Percentiles rank a stretch among this genome's conserved stretches.
Evolutionary conservation across 2,797 vertebrate genomes (phyloP).

Genomic region (Scleropages formosus): DNA sequence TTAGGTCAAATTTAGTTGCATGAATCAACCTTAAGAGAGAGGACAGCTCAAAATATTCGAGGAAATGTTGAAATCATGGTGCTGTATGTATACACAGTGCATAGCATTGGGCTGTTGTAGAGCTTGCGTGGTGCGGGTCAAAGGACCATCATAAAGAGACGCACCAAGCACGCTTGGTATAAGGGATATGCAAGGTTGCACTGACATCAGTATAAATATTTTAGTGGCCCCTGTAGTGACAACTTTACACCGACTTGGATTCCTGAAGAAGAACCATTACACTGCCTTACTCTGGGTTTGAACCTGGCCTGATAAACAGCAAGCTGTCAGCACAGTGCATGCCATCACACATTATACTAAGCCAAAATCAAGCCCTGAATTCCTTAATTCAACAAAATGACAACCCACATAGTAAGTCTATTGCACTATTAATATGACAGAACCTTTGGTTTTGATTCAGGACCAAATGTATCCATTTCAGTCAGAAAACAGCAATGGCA

Average conservation of each 20-base stretch:
- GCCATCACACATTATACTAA: neutral
- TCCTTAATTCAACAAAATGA: no score
- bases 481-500: no score
- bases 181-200: neutral
- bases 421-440: no score
- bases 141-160: neutral
- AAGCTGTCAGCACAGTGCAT: neutral
- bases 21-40: no score
- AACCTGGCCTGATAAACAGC: conserved; percentile 10
- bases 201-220: conserved; percentile 19
- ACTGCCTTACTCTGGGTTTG: neutral
- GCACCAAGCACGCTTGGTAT: neutral
- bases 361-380: neutral
- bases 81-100: conserved; percentile 9
- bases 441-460: no score
- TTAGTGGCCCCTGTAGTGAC: neutral
- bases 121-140: neutral
- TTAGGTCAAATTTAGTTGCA: no score
- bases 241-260: neutral
- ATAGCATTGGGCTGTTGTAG: neutral
- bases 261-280: neutral
- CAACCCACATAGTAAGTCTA: no score
- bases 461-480: no score
- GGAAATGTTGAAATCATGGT: conserved; percentile 2
- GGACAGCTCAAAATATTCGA: conserved; percentile 29